Conservation (phyloP, 2,113 vertebrate species). For the Oreocharis arfaki region DNA sequence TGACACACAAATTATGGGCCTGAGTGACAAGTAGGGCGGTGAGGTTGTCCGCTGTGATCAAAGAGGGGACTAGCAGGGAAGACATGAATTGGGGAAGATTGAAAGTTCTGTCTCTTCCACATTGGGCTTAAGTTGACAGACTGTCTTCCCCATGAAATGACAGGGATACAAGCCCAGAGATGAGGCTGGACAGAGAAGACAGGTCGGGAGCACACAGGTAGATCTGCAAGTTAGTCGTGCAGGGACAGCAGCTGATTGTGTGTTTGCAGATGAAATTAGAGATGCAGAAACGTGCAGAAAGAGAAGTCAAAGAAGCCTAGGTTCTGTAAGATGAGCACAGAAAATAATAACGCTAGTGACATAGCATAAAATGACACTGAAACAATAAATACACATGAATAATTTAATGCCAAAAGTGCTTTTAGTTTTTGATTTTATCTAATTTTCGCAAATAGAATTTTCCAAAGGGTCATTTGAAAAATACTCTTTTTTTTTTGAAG, state of each 20-base stretch:
- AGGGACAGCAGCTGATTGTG: accelerated
- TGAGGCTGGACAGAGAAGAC: constrained; percentile 3
- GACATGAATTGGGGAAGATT: constrained; percentile 35
- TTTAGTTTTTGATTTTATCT: neutral
- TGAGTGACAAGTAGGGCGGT: constrained; percentile 8
- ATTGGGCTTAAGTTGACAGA: neutral
- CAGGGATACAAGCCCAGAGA: neutral
- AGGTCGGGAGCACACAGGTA: neutral
- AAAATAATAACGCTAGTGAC: neutral
- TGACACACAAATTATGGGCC: constrained; percentile 25
- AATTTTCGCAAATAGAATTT: constrained; percentile 9
- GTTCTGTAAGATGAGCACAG: neutral
- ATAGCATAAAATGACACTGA: neutral
- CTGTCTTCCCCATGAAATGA: neutral
- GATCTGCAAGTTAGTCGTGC: neutral
- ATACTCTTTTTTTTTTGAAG: neutral
- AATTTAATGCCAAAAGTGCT: constrained; percentile 1
- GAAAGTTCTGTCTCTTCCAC: constrained; percentile 14
- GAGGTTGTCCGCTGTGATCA: constrained; percentile 16
- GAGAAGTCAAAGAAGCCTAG: neutral
- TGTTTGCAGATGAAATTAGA: neutral
- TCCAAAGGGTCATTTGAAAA: neutral
- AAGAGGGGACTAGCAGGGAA: neutral
- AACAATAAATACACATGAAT: neutral
- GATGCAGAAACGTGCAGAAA: neutral